Percentiles rank a stretch among this genome's conserved stretches.
Evolutionary conservation across 2,797 vertebrate genomes (phyloP).

Genomic region (Ctenopoma kingsleyae): DNA sequence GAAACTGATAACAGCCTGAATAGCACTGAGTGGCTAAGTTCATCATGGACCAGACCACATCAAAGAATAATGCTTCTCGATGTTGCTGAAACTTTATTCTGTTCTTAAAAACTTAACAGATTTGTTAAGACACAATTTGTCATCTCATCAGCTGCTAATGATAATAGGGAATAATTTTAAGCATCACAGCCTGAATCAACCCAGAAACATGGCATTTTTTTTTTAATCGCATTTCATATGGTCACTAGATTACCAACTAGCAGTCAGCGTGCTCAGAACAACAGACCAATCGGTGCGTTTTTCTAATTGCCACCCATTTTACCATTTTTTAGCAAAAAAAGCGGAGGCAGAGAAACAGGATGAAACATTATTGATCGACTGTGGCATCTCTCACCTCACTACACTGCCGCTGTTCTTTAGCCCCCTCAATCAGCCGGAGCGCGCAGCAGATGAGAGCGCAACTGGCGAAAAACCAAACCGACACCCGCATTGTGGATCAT

Average conservation of each 20-base stretch:
- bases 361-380: neutral
- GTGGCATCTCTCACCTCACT: conserved; percentile 81
- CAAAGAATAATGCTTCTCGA: conserved; percentile 24
- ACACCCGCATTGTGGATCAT: conserved; percentile 68
- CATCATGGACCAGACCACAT: conserved; percentile 59
- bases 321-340: neutral
- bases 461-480: conserved; percentile 62
- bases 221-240: conserved; percentile 34
- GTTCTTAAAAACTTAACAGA: neutral
- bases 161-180: neutral
- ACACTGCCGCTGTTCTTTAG: conserved; percentile 74
- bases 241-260: conserved; percentile 22
- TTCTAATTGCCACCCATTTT: neutral
- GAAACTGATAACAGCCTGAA: conserved; percentile 83
- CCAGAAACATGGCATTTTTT: conserved; percentile 50
- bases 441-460: conserved; percentile 74
- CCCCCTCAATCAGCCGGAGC: conserved; percentile 59
- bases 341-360: neutral
- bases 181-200: neutral
- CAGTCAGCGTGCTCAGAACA: conserved; percentile 3
- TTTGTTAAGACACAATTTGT: neutral
- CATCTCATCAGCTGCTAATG: neutral
- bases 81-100: conserved; percentile 18
- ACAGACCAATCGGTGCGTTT: conserved; percentile 1
- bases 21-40: conserved; percentile 50